phyloP scores from a whole-genome alignment of 2,888 invertebrate species.

The Thyatira batis region DNA sequence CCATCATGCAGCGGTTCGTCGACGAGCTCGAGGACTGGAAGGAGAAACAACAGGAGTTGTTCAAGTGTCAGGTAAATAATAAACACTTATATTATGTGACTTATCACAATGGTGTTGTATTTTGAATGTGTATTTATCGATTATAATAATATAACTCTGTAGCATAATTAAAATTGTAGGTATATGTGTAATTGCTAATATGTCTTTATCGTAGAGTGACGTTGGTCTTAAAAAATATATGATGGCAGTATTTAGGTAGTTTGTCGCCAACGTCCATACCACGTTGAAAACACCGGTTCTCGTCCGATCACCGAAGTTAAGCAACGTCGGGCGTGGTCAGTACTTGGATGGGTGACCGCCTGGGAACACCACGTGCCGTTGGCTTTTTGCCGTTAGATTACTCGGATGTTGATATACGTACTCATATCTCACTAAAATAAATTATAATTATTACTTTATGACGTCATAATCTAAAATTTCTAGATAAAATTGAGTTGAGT shows the following conservation, averaged over 20 bases:
- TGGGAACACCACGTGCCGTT: no score
- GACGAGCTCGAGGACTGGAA: constrained; percentile 89
- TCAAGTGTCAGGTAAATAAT: constrained; percentile 78
- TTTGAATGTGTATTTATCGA: no score
- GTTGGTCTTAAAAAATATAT: no score
- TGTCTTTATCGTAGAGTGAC: no score
- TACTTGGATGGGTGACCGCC: neutral
- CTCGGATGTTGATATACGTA: neutral
- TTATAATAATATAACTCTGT: no score
- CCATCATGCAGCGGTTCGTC: constrained; percentile 79
- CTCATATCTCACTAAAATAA: no score
- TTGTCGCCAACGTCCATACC: constrained; percentile 59
- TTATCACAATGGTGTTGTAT: neutral
- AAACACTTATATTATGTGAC: neutral
- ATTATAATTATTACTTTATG: neutral
- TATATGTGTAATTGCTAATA: no score
- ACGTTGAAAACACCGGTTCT: constrained; percentile 72
- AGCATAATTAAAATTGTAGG: no score
- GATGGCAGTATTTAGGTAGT: neutral
- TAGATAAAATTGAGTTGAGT: neutral
- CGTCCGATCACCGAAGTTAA: constrained; percentile 76
- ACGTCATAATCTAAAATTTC: neutral
- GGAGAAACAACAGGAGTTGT: constrained; percentile 84
- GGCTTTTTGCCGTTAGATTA: neutral
- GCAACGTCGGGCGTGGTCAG: constrained; percentile 60